Percentiles rank a stretch among this genome's conserved stretches.
phyloP scores from a whole-genome alignment of 2,888 invertebrate genomes.

The Clunio marinus region DNA sequence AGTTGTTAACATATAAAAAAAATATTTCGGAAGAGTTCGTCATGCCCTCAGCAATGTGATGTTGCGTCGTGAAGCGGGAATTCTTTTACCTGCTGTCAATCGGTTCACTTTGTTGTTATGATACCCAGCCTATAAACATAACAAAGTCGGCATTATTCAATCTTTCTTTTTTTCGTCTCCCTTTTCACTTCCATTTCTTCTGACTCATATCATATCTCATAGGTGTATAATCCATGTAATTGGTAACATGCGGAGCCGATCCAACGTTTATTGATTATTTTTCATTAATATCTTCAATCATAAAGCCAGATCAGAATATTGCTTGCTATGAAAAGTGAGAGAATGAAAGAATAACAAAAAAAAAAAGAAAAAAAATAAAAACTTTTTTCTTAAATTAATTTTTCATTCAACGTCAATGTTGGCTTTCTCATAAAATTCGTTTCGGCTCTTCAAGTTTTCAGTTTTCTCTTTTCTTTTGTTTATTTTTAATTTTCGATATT shows the following conservation, averaged over 20 bases:
- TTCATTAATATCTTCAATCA: constrained; percentile 35
- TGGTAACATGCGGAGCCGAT: constrained; percentile 34
- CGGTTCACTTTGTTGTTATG: constrained; percentile 13
- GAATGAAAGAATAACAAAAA: not conserved
- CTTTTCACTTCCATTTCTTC: not conserved
- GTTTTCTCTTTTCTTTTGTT: not conserved
- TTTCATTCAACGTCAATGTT: not conserved
- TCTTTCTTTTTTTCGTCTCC: not conserved
- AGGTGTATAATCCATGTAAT: constrained; percentile 37
- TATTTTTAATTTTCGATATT: constrained; percentile 19
- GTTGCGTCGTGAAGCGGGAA: not conserved
- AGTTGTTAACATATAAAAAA: constrained; percentile 21
- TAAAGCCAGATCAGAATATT: not conserved
- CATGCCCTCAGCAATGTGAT: not conserved
- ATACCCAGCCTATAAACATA: constrained; percentile 22
- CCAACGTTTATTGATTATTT: constrained; percentile 33
- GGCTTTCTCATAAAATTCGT: constrained; percentile 14
- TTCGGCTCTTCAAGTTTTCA: not conserved
- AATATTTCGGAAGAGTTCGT: constrained; percentile 5
- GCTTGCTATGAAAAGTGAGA: not conserved
- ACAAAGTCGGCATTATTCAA: constrained; percentile 22
- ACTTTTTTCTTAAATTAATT: constrained; percentile 24
- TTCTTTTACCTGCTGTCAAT: constrained; percentile 23
- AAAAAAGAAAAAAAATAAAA: constrained; percentile 18
- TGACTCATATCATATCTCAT: constrained; percentile 12